Evolutionary conservation across 2,797 vertebrate genomes (phyloP).

Genomic region (Myioborus miniatus): DNA sequence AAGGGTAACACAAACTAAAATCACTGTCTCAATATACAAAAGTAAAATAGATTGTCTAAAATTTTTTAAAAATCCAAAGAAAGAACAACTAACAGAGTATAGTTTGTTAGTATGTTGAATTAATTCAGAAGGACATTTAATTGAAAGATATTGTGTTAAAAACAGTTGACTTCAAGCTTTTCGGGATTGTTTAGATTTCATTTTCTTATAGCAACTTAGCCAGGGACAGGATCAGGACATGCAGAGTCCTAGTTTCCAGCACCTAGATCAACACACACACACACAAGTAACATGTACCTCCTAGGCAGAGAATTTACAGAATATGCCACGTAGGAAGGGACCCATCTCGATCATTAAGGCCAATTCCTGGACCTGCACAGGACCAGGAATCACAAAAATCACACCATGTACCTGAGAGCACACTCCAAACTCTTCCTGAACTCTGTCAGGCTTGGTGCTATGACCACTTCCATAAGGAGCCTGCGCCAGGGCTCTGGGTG

Average conservation of each 20-base stretch:
- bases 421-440: background rate
- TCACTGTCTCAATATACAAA: background rate
- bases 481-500: background rate
- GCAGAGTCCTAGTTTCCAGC: background rate
- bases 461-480: background rate
- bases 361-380: background rate
- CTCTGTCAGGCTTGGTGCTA: background rate
- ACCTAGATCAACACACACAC: rapidly evolving
- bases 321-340: background rate
- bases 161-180: background rate
- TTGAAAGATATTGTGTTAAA: background rate
- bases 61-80: background rate
- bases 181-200: background rate
- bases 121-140: background rate
- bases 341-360: background rate
- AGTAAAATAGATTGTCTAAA: background rate
- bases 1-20: background rate
- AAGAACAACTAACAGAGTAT: background rate
- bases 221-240: background rate
- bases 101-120: background rate
- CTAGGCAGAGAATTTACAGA: background rate
- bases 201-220: background rate
- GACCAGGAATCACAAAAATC: background rate
- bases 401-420: background rate
- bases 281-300: background rate